Evolutionary conservation across 2,888 invertebrate species (phyloP).

Genomic region (Lepeophtheirus nordmannii): DNA sequence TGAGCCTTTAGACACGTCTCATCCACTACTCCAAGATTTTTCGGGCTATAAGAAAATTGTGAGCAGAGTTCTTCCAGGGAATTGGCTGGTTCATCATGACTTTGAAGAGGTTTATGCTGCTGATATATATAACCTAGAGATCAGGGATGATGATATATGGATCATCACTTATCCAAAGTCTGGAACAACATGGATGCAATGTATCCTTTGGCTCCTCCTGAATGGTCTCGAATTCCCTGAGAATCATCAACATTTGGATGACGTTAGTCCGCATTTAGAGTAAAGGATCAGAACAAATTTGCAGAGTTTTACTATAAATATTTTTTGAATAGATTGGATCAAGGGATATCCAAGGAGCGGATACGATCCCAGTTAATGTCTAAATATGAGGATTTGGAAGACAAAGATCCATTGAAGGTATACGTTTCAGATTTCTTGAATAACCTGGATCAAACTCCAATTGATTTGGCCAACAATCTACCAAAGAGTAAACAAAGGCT

Average conservation of each 20-base stretch:
- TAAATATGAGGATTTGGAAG: neutral
- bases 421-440: neutral
- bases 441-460: neutral
- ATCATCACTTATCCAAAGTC: constrained; percentile 12
- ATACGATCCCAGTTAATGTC: neutral
- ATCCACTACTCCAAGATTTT: too few species aligned
- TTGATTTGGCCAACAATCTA: neutral
- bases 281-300: neutral
- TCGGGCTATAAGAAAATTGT: neutral
- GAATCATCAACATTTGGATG: neutral
- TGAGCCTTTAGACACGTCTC: neutral
- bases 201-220: constrained; percentile 2
- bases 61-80: neutral
- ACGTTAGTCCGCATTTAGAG: constrained; percentile 5
- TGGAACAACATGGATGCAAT: constrained; percentile 14
- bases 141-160: constrained; percentile 3
- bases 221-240: neutral
- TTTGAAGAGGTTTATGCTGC: neutral
- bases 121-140: neutral
- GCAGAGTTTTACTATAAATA: neutral
- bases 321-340: neutral
- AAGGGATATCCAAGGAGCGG: constrained; percentile 1
- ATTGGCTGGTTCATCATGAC: neutral
- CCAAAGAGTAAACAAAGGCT: neutral
- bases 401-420: neutral